Percentiles rank a stretch among this genome's conserved stretches.
These are phyloP conservation scores for Lithodes maja DNA, from an alignment of 2,888 invertebrate genomes.

Conservation along the genomic window DNA sequence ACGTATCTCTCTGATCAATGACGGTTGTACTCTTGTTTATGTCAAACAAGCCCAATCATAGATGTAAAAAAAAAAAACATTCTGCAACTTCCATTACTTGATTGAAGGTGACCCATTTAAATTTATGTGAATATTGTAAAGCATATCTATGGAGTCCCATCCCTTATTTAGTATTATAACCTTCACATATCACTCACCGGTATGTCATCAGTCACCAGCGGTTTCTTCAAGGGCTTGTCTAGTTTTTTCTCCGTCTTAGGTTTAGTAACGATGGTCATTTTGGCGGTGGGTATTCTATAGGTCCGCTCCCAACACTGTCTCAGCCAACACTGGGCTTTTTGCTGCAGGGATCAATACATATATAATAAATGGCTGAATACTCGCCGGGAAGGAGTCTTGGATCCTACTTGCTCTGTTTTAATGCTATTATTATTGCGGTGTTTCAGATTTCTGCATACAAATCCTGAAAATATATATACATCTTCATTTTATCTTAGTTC, in stretches of 20 bases:
- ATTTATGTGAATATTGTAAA: no score
- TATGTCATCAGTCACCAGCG: constrained; percentile 78
- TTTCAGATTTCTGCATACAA: no score
- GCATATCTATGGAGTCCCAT: no score
- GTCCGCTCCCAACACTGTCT: neutral
- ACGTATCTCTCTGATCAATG: no score
- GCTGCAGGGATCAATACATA: constrained; percentile 21
- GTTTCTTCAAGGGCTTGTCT: constrained; percentile 80
- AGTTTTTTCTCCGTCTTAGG: constrained; percentile 82
- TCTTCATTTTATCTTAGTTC: no score
- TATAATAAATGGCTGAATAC: constrained; percentile 12
- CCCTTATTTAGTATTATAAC: neutral
- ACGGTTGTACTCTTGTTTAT: no score
- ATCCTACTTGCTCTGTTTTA: neutral
- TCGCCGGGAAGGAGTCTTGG: neutral
- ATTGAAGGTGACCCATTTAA: no score
- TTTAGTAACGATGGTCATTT: constrained; percentile 88
- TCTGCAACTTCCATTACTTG: no score
- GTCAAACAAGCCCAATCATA: no score
- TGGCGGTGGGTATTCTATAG: constrained; percentile 11
- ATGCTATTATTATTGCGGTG: no score
- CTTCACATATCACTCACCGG: constrained; percentile 65
- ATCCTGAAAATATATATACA: no score
- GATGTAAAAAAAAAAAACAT: no score
- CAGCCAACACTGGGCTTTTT: neutral